phyloP scores from a whole-genome alignment of 2,888 invertebrate genomes.

The Kuschelorhynchus macadamiae region DNA sequence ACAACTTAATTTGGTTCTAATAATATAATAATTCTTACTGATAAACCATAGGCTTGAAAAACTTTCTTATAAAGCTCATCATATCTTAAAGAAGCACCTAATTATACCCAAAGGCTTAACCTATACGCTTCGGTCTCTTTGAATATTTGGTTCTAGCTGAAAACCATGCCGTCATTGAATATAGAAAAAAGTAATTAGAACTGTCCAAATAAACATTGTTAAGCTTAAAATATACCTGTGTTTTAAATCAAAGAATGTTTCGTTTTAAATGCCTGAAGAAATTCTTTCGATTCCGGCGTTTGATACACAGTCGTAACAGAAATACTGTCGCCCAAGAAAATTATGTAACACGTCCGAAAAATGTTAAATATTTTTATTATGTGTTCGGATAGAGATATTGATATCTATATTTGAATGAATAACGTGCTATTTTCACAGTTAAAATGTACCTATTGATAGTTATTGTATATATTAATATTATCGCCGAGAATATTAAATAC shows the following conservation, averaged over 20 bases:
- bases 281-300: conserved; percentile 35
- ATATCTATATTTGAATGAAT: no score
- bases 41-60: no score
- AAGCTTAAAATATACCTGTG: conserved; percentile 16
- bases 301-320: conserved; percentile 12
- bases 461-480: no score
- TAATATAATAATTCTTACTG: no score
- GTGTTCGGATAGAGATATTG: neutral
- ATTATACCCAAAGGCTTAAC: conserved; percentile 3
- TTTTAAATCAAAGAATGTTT: conserved; percentile 18
- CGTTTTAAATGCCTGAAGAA: conserved; percentile 31
- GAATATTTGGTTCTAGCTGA: neutral
- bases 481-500: no score
- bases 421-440: no score
- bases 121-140: conserved; percentile 1
- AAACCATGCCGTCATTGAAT: conserved; percentile 1
- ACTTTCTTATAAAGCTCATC: no score
- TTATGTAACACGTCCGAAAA: neutral
- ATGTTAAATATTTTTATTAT: conserved; percentile 6
- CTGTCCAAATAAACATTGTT: conserved; percentile 27
- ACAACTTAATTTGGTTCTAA: neutral
- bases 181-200: conserved; percentile 44
- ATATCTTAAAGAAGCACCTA: conserved; percentile 13
- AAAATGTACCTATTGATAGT: no score
- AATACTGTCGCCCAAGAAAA: conserved; percentile 13